Evolutionary conservation across 2,797 vertebrate genomes (phyloP).

Genomic region (Ctenopoma kingsleyae): DNA sequence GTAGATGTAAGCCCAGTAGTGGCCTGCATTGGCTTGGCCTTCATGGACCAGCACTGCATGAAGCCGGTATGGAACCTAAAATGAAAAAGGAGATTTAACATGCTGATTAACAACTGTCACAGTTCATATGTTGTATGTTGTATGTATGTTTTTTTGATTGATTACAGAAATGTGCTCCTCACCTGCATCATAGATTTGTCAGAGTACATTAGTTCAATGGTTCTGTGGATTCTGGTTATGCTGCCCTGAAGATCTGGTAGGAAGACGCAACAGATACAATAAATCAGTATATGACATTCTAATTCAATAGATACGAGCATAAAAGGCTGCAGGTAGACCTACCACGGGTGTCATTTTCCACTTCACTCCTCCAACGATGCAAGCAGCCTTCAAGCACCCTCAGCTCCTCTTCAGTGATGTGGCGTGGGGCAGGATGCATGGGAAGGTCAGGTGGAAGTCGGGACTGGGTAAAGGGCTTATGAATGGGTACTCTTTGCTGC

Average conservation of each 20-base stretch:
- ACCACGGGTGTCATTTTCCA: slow-evolving; percentile 97
- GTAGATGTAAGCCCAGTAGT: slow-evolving; percentile 99
- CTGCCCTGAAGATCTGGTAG: slow-evolving; percentile 94
- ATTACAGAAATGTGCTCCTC: slow-evolving; percentile 53
- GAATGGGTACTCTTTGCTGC: slow-evolving; percentile 91
- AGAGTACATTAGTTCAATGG: slow-evolving; percentile 97
- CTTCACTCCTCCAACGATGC: slow-evolving; percentile 98
- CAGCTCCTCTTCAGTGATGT: slow-evolving; percentile 96
- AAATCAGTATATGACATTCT: neutral
- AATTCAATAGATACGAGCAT: neutral
- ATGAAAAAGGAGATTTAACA: neutral
- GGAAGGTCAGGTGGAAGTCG: slow-evolving; percentile 94
- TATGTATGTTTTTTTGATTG: rapidly evolving
- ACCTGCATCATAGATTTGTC: slow-evolving; percentile 99
- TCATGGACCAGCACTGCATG: slow-evolving; percentile 98
- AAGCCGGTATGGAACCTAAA: slow-evolving; percentile 95
- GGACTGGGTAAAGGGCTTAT: slow-evolving; percentile 98
- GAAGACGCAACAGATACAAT: slow-evolving; percentile 1
- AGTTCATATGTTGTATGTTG: too few relatives aligned
- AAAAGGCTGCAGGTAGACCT: slow-evolving; percentile 10
- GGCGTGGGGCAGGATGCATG: slow-evolving; percentile 96
- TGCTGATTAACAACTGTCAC: neutral
- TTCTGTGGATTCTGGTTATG: slow-evolving; percentile 96
- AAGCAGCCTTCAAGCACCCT: slow-evolving; percentile 95
- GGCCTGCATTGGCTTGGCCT: slow-evolving; percentile 97